Conservation (phyloP, 2,113 vertebrate genomes). For the Nycticebus coucang region DNA sequence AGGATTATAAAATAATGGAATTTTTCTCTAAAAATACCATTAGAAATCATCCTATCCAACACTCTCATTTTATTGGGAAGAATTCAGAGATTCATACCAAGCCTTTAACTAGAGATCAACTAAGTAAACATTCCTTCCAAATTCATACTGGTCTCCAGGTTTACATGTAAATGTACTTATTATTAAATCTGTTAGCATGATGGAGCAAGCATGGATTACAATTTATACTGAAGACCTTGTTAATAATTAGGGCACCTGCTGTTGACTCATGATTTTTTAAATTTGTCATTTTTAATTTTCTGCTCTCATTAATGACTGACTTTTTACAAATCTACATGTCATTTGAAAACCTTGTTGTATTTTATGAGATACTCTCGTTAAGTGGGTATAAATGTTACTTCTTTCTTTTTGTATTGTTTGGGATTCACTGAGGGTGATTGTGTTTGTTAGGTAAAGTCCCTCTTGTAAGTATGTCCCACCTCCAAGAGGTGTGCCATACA, state of each 20-base stretch:
- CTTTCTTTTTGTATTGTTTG: too few relatives aligned
- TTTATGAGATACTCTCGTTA: neutral
- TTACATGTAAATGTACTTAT: neutral
- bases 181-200: neutral
- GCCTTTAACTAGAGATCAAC: neutral
- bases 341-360: neutral
- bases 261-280: neutral
- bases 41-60: neutral
- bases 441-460: too few relatives aligned
- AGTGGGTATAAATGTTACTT: neutral
- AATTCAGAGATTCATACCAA: neutral
- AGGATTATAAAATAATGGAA: neutral
- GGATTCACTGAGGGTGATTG: too few relatives aligned
- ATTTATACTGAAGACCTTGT: neutral
- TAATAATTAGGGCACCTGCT: neutral
- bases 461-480: too few relatives aligned
- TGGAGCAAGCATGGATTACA: neutral
- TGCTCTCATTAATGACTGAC: neutral
- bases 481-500: too few relatives aligned
- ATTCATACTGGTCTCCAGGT: neutral
- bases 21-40: neutral
- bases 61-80: neutral
- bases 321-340: neutral
- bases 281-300: neutral
- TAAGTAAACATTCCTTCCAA: neutral